Percentiles rank a stretch among this genome's conserved stretches.
Evolutionary conservation across 2,888 invertebrate genomes (phyloP).

Genomic region (Xestobium rufovillosum): DNA sequence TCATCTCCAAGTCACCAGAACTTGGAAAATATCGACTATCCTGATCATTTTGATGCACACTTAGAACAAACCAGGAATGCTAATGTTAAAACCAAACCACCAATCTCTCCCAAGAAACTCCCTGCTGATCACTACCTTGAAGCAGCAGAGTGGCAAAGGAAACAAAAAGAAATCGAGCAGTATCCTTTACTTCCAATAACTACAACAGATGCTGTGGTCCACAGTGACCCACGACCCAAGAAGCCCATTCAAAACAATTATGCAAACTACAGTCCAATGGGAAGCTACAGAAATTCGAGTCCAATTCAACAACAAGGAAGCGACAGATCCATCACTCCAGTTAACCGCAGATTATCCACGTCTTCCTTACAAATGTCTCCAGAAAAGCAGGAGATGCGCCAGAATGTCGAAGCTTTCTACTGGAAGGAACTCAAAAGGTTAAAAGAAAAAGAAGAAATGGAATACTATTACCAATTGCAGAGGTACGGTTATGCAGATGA

Average conservation of each 20-base stretch:
- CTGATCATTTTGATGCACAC: slow-evolving; percentile 23
- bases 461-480: slow-evolving; percentile 32
- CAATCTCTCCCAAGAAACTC: slow-evolving; percentile 19
- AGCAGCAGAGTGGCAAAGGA: slow-evolving; percentile 25
- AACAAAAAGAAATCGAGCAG: slow-evolving; percentile 23
- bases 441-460: slow-evolving; percentile 53
- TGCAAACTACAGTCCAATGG: slow-evolving; percentile 7
- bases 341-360: slow-evolving; percentile 21
- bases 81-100: slow-evolving; percentile 23
- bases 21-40: slow-evolving; percentile 33
- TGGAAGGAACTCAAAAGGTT: slow-evolving; percentile 63
- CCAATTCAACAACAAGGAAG: too few species aligned
- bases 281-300: too few species aligned
- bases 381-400: slow-evolving; percentile 50
- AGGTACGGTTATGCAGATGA: slow-evolving; percentile 35
- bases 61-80: slow-evolving; percentile 14
- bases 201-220: slow-evolving; percentile 31
- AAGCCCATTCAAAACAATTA: not conserved
- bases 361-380: slow-evolving; percentile 31
- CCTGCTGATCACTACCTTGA: slow-evolving; percentile 13
- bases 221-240: slow-evolving; percentile 24
- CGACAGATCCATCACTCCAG: slow-evolving; percentile 23
- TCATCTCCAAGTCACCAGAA: slow-evolving; percentile 27
- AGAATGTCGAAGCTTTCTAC: slow-evolving; percentile 58
- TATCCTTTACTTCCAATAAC: slow-evolving; percentile 22